These are phyloP conservation scores for Calephelis virginiensis DNA, from an alignment of 1,140 invertebrate genomes.

Conservation along the genomic window DNA sequence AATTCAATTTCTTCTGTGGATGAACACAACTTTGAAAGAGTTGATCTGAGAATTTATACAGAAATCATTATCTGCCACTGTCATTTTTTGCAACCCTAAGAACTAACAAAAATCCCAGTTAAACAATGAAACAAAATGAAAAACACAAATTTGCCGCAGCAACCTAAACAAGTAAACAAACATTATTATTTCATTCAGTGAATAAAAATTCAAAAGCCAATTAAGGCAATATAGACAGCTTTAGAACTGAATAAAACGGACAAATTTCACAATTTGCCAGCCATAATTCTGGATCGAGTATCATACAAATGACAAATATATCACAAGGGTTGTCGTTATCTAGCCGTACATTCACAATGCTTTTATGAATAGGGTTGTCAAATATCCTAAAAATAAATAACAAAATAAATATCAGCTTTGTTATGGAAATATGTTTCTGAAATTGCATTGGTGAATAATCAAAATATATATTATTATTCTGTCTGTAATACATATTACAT, in stretches of 20 bases:
- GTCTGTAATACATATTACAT: no score
- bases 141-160: neutral
- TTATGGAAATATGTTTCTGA: no score
- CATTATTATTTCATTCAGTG: conserved; percentile 15
- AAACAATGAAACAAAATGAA: no score
- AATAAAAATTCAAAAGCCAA: conserved; percentile 16
- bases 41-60: no score
- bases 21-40: no score
- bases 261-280: conserved; percentile 15
- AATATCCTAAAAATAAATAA: neutral
- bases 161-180: neutral
- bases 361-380: conserved; percentile 3
- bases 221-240: conserved; percentile 17
- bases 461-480: no score
- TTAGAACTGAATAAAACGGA: conserved; percentile 14
- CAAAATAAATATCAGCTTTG: neutral
- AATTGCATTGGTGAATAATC: no score
- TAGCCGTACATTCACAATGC: conserved; percentile 8
- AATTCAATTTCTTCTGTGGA: no score
- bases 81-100: no score
- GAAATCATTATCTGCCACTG: no score
- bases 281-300: conserved; percentile 20
- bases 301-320: conserved; percentile 26
- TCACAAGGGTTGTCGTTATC: conserved; percentile 25
- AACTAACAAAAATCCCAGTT: no score